Conservation (phyloP, 2,888 invertebrate species). For the Apodemia duryi region DNA sequence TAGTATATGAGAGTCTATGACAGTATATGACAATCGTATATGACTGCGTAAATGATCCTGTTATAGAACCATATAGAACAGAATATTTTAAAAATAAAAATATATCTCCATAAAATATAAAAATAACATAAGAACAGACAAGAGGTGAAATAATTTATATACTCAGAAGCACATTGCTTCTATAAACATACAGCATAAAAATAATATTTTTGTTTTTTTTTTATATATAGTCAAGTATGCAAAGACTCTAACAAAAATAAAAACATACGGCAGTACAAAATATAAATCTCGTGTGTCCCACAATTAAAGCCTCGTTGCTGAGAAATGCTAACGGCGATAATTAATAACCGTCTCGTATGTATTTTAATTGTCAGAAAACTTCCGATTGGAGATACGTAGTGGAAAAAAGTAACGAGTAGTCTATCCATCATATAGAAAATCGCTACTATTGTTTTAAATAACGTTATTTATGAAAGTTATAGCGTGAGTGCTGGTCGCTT, state of each 20-base stretch:
- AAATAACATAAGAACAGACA: no score
- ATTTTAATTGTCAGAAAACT: conserved; percentile 3
- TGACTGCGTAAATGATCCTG: no score
- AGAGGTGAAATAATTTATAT: no score
- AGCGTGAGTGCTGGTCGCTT: neutral
- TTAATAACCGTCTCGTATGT: conserved; percentile 3
- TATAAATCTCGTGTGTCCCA: neutral
- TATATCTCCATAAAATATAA: no score
- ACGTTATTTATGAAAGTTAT: neutral
- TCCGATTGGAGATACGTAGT: conserved; percentile 3
- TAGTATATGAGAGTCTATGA: no score
- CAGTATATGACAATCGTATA: no score
- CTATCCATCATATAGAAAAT: conserved; percentile 4
- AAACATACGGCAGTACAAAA: neutral
- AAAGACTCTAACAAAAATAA: neutral
- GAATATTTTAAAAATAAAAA: no score
- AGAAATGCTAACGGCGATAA: conserved; percentile 1
- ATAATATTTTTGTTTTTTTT: no score
- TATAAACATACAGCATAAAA: no score
- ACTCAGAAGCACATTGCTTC: no score
- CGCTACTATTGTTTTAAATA: conserved; percentile 1
- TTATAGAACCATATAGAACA: no score
- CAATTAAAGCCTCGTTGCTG: conserved; percentile 5
- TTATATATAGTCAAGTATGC: neutral
- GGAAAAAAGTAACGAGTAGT: neutral